A percentile compares a stretch with the other conserved stretches of the same genome.
These are phyloP conservation scores for Gambusia yucatana DNA, from an alignment of 2,797 vertebrate genomes.

Conservation along the genomic window DNA sequence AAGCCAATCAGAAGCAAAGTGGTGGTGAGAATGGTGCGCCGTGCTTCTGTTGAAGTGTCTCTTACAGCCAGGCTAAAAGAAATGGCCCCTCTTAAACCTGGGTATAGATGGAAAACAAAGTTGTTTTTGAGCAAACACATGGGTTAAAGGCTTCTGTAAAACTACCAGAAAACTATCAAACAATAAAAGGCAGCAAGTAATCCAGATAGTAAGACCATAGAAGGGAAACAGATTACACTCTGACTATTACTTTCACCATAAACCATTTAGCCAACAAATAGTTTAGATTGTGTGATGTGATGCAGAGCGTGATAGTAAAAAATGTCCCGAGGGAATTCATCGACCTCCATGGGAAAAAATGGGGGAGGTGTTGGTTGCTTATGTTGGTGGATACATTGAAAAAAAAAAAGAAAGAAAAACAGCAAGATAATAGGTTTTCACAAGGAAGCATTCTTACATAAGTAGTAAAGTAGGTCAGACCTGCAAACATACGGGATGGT, in stretches of 20 bases:
- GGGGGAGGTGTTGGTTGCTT: slow-evolving; percentile 17
- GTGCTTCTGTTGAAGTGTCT: slow-evolving; percentile 77
- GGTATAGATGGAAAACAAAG: slow-evolving; percentile 6
- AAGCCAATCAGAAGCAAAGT: slow-evolving; percentile 83
- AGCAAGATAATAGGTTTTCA: slow-evolving; percentile 57
- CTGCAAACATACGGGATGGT: slow-evolving; percentile 56
- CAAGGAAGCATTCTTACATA: slow-evolving; percentile 63
- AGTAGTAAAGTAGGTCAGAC: slow-evolving; percentile 72
- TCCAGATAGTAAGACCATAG: slow-evolving; percentile 25
- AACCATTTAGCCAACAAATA: slow-evolving; percentile 23
- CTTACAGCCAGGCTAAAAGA: slow-evolving; percentile 84
- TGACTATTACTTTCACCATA: slow-evolving; percentile 3
- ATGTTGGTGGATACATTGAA: slow-evolving; percentile 1
- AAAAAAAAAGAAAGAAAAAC: slow-evolving; percentile 26
- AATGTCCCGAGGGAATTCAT: slow-evolving; percentile 42
- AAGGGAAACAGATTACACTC: slow-evolving; percentile 25
- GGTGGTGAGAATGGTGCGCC: slow-evolving; percentile 84
- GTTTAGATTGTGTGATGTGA: slow-evolving; percentile 24
- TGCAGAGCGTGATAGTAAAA: slow-evolving; percentile 37
- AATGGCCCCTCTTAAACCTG: slow-evolving; percentile 86
- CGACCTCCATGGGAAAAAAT: slow-evolving; percentile 25
- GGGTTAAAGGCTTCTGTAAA: slow-evolving; percentile 40
- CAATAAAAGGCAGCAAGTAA: slow-evolving; percentile 8
- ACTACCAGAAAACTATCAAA: slow-evolving; percentile 16
- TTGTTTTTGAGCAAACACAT: slow-evolving; percentile 31